phyloP scores from a whole-genome alignment of 2,888 invertebrate genomes.

The Eupithecia inturbata region DNA sequence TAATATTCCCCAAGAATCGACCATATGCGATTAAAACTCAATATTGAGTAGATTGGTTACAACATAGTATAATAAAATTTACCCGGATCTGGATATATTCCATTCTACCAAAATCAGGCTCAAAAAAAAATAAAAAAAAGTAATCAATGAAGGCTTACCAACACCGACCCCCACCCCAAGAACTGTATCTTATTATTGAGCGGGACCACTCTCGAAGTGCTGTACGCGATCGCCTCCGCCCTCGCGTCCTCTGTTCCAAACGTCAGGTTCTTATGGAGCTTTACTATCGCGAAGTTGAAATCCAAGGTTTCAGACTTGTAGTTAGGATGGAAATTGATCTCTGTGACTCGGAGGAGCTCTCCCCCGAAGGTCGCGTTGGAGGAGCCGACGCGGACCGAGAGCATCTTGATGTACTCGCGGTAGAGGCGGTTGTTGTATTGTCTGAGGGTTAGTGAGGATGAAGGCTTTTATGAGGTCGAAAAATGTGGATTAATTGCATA shows the following conservation, averaged over 20 bases:
- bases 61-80: too few species aligned
- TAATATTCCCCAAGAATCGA: too few species aligned
- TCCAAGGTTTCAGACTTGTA: constrained; percentile 73
- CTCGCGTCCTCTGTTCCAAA: constrained; percentile 45
- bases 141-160: constrained; percentile 62
- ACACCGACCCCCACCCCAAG: constrained; percentile 76
- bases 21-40: too few species aligned
- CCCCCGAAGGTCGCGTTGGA: constrained; percentile 73
- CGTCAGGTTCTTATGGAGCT: constrained; percentile 66
- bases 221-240: constrained; percentile 54
- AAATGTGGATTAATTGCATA: neutral
- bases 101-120: too few species aligned
- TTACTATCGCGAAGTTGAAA: constrained; percentile 72
- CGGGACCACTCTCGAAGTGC: constrained; percentile 57
- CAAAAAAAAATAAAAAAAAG: too few species aligned
- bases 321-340: constrained; percentile 78
- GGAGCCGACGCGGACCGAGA: constrained; percentile 71
- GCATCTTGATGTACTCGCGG: constrained; percentile 76
- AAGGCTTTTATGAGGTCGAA: too few species aligned
- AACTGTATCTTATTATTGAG: constrained; percentile 65
- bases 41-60: too few species aligned
- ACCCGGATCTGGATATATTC: too few species aligned
- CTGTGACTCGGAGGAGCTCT: constrained; percentile 60
- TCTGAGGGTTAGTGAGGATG: constrained; percentile 49
- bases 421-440: constrained; percentile 80